Base-by-base conservation (phyloP, 2,888 invertebrate species). In the Sinohyriopsis cumingii region DNA sequence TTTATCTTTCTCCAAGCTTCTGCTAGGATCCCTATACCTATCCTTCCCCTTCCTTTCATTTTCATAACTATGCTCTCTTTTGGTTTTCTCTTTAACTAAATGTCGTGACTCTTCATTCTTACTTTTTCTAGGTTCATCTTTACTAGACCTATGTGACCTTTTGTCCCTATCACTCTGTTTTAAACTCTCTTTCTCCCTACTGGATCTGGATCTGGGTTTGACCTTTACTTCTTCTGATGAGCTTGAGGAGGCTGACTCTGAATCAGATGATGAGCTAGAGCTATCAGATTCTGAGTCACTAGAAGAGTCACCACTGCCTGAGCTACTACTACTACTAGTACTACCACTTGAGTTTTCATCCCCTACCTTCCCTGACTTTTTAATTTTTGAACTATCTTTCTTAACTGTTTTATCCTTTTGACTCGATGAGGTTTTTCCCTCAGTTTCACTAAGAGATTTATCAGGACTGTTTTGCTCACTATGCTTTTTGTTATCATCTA, bases 231-330 rank as follows among this genome's bases (percentile, higher is more conserved):
- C 65, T n/a, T 57, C 25, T 28, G 20, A 33, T 55, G 65, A 65
- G 28, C 56, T 56, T 65, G 65, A 45, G 15, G 45, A 65, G 15
- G 45, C 53, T 28, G 65, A 65, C 56, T 54, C 59, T 22, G 59
- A 59, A 59, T 65, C 65, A 6, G 65, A 65, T 20, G 71, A 65
- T 63, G 71, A 76, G 67, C 75, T 77, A 60, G 77, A 76, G 68
- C 80, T 80, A 28, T 76, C 77, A 22, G 76, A 72, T 19, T 73
- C 75, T 19, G 82, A 80, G 12, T 68, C 71, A 0, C 76, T 75
- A 45, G 78, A 77, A 59, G 76, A 76, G 55, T 80, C 79, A 67
- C 71, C 73, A 71, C 79, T 79, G 45, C 75, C 76, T 9, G 80
- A 77, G 33, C 76, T 33, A 9, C 33, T 73, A 72, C 79, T 80